phyloP scores from a whole-genome alignment of 2,113 vertebrate species.

The Acanthisitta chloris region DNA sequence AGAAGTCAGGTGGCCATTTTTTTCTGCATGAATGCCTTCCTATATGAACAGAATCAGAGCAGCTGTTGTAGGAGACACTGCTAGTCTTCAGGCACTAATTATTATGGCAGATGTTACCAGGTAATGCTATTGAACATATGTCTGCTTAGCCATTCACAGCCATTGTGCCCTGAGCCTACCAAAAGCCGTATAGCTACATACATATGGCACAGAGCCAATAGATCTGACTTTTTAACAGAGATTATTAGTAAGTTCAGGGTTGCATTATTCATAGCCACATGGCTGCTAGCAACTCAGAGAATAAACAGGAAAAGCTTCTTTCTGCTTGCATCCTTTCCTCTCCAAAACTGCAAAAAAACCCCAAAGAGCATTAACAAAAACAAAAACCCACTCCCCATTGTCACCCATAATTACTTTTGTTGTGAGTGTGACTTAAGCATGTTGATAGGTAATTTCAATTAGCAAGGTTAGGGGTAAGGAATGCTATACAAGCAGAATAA shows the following conservation, averaged over 20 bases:
- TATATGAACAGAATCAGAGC: neutral
- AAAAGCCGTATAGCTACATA: neutral
- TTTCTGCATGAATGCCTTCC: neutral
- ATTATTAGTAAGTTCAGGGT: neutral
- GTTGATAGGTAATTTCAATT: neutral
- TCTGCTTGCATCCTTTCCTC: neutral
- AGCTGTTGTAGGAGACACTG: neutral
- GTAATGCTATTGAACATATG: neutral
- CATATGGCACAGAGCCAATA: neutral
- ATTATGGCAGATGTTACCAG: slow-evolving; percentile 6
- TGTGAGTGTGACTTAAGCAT: neutral
- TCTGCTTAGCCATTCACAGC: neutral
- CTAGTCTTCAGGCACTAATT: neutral
- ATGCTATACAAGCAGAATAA: neutral
- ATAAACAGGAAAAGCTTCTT: neutral
- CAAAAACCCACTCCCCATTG: neutral
- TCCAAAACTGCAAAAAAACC: neutral
- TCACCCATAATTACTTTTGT: neutral
- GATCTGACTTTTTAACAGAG: neutral
- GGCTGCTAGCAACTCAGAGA: neutral
- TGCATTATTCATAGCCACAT: neutral
- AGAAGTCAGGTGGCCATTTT: neutral
- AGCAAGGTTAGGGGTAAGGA: neutral
- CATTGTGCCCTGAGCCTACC: neutral
- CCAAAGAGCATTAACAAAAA: neutral